Conservation (phyloP, 2,797 vertebrate genomes). For the Neosalanx taihuensis region DNA sequence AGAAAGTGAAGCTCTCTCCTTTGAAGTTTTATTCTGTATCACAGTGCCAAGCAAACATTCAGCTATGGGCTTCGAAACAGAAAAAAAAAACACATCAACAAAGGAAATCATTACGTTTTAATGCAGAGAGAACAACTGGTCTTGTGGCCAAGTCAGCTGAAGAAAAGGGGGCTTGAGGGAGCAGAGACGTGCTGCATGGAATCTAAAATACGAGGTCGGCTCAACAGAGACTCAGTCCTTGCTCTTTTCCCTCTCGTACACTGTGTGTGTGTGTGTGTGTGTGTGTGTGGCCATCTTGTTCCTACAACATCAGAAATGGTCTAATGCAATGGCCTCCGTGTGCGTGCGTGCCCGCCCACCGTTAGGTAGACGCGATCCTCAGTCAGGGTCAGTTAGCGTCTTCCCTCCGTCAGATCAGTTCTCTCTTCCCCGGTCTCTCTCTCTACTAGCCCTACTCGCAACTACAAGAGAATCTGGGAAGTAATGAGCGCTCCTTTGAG, state of each 20-base stretch:
- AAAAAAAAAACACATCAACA: conserved; percentile 48
- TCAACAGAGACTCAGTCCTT: too few relatives aligned
- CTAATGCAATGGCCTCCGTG: background rate
- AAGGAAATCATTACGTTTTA: conserved; percentile 56
- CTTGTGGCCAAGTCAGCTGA: conserved; percentile 43
- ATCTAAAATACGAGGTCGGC: too few relatives aligned
- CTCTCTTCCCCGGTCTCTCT: background rate
- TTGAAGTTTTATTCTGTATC: conserved; percentile 53
- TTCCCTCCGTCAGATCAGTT: background rate
- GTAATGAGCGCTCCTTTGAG: conserved; percentile 43
- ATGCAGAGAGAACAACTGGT: conserved; percentile 36
- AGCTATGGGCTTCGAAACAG: conserved; percentile 60
- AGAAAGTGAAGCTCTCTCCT: conserved; percentile 30
- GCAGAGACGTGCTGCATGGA: background rate
- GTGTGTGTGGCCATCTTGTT: background rate
- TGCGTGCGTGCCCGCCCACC: background rate
- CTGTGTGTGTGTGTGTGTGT: background rate
- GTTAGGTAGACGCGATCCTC: background rate
- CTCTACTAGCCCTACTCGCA: background rate
- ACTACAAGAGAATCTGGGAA: conserved; percentile 39
- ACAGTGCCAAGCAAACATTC: conserved; percentile 54
- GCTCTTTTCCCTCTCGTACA: too few relatives aligned
- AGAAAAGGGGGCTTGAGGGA: background rate
- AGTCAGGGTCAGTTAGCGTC: background rate
- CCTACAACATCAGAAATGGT: too few relatives aligned